Evolutionary conservation across 2,113 vertebrate genomes (phyloP), one percentile per base, ranked within the genome.

Genomic region (Anguilla rostrata): DNA sequence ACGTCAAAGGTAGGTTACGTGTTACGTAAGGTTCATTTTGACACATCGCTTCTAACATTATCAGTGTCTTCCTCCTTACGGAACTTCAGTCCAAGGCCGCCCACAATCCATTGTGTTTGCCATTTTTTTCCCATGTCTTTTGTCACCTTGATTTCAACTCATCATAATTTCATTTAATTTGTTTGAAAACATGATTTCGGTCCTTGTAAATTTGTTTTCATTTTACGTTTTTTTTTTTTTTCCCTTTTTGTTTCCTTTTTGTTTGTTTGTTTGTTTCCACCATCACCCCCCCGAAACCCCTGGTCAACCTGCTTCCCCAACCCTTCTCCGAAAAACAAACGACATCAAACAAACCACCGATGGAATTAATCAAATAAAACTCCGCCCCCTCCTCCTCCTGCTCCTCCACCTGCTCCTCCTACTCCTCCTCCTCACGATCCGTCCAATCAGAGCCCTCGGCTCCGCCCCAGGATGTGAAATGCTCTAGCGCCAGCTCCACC

Each of bases 391-490:
- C 89, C 84, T 83, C 60, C 49, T 53, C 60, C 43, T 1, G 1
- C 91, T 89, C 89, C 84, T 84, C 60, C 49, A 14, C 60, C 43
- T 46, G 34, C 85, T 92, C 57, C 43, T 46, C 57, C 85, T 92
- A 3, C 43, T 46, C 57, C 57, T 18, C 57, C 57, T 60, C 57
- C 57, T 71, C n/a, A 75, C 71, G 26, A 75, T 75, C 71, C 71
- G 96, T 96, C 95, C 97, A 94, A 96, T 96, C 96, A 99, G 98
- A 98, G 94, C 97, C 98, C 91, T 97, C 97, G 92, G 97, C 98
- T 92, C 98, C 97, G 95, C 98, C 98, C 89, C 98, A 97, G 96
- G 97, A 98, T 91, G 97, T 99, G 95, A 97, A 94, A 94, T 98
- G 98, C 93, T 96, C 95, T 94, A 99, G 97, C 93, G 96, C 97